Evolutionary conservation across 2,888 invertebrate species (phyloP).

Genomic region (Theodoxus fluviatilis): DNA sequence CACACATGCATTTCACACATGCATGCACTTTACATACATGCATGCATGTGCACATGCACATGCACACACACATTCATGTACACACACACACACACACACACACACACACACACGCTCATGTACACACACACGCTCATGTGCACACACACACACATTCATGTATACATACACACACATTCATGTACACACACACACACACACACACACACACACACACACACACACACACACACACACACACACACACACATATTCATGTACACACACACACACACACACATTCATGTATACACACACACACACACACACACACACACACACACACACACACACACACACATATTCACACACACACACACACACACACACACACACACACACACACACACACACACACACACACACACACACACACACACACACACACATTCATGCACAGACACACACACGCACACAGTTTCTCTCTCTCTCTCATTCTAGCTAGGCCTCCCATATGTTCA

Average conservation of each 20-base stretch:
- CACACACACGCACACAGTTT: not conserved
- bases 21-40: too few species aligned
- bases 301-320: not conserved
- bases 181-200: too few species aligned
- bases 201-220: too few species aligned
- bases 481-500: not conserved
- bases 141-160: too few species aligned
- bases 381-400: conserved; percentile 13
- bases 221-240: too few species aligned
- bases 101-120: too few species aligned
- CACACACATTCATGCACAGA: not conserved
- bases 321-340: not conserved
- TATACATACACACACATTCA: too few species aligned
- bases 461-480: not conserved
- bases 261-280: not conserved
- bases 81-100: too few species aligned
- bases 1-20: too few species aligned
- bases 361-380: conserved; percentile 7
- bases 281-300: not conserved
- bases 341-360: conserved; percentile 6
- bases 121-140: too few species aligned
- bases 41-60: too few species aligned
- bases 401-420: conserved; percentile 19
- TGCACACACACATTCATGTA: too few species aligned
- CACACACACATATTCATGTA: not conserved